Base-by-base conservation (phyloP, 37 sponge, comb jelly and placozoan species). In the Tethya wilhelma region DNA sequence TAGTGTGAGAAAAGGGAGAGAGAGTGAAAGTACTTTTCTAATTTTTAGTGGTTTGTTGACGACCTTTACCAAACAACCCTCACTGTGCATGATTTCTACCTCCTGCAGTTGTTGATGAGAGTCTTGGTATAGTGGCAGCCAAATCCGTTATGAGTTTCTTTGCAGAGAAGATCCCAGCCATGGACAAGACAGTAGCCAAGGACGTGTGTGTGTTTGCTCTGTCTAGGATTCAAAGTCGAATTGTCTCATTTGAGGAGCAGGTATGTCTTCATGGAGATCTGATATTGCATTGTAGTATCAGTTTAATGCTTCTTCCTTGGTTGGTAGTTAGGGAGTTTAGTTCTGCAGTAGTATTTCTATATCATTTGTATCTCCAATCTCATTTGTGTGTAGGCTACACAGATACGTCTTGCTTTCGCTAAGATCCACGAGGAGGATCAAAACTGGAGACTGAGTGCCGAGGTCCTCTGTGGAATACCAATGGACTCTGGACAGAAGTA, bases 401-500 rank as follows among this genome's bases (percentile, higher is more conserved):
- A 76, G 11, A 56, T 96, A 0, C 60, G 93, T 28, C 65, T 85
- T 3, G 84, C 75, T 26, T 59, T 97, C 82, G 81, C 95, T 0
- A 79, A 76, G 42, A 78, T 94, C 2, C 86, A 84, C 42, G 97
- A 94, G 58, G 79, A 69, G 2, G 93, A 91, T 40, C 85, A 94
- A 36, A 59, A 94, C 23, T 97, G 87, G 84, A 49, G 69, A 22
- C 62, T 82, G 41, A 92, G 93, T 79, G 97, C 95, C 28, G 71
- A 75, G 38, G 67, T 89, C 22, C 78, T 97, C 44, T 85, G 89
- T 68, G 89, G 67, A 8, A 92, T 94, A 17, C 95, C 92, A 1
- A 68, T 96, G 69, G 94, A 96, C 56, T 89, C 85, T 20, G 91
- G 97, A 29, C 90, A 90, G n/a, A 94, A 90, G 87, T 91, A 34